phyloP scores from a whole-genome alignment of 2,113 vertebrate genomes.

The Hipposideros armiger region DNA sequence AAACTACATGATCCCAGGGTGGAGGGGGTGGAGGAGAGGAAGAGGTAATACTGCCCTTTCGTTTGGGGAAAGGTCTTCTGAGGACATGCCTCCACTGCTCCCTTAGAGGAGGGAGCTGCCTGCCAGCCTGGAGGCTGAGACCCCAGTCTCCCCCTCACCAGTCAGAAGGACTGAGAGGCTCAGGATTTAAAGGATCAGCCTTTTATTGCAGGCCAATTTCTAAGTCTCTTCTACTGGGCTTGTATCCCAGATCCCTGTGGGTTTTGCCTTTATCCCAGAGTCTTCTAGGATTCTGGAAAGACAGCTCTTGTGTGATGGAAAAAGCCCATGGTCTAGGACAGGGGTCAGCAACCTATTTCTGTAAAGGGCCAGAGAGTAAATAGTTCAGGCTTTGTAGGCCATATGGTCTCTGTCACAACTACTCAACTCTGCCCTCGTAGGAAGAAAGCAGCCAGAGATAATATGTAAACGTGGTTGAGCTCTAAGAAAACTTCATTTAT shows the following conservation, averaged over 20 bases:
- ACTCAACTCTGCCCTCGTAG: neutral
- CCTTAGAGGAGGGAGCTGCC: neutral
- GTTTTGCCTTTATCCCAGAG: neutral
- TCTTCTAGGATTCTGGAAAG: conserved; percentile 26
- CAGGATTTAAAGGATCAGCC: neutral
- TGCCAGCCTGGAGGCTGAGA: neutral
- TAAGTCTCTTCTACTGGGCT: neutral
- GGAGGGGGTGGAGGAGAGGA: too few species aligned
- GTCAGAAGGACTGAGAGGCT: neutral
- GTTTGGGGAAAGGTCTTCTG: neutral
- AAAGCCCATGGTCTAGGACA: neutral
- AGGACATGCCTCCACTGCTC: neutral
- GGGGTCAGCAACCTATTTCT: neutral
- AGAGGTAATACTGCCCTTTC: neutral
- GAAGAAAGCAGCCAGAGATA: neutral
- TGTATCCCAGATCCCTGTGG: neutral
- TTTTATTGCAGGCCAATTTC: neutral
- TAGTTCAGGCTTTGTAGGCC: neutral
- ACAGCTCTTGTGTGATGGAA: neutral
- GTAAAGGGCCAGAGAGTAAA: neutral
- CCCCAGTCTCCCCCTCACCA: neutral
- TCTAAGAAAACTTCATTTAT: conserved; percentile 37
- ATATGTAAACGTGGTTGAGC: neutral
- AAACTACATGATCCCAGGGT: neutral
- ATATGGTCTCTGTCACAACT: neutral